Conservation (phyloP, 2,797 vertebrate species). For the Phoebastria nigripes region DNA sequence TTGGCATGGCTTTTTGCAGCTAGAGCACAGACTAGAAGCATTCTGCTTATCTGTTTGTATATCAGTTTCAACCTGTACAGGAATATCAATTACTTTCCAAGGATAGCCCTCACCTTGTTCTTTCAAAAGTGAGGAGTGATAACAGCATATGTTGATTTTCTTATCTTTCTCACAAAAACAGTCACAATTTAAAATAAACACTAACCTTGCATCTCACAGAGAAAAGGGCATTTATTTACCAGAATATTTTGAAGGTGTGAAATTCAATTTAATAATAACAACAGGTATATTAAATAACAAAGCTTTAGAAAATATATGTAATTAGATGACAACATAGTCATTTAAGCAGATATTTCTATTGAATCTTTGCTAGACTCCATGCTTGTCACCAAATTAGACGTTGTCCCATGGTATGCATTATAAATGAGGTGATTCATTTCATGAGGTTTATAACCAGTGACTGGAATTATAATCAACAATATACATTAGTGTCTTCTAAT, state of each 20-base stretch:
- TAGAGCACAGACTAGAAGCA: not conserved
- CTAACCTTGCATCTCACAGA: conserved; percentile 23
- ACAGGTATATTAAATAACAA: conserved; percentile 51
- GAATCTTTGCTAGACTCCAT: conserved; percentile 31
- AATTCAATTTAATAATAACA: conserved; percentile 44
- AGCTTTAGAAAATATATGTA: conserved; percentile 32
- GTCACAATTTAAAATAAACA: conserved; percentile 22
- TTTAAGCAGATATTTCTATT: conserved; percentile 20
- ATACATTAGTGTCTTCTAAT: conserved; percentile 39
- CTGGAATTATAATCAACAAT: conserved; percentile 60
- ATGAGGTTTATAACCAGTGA: conserved; percentile 47
- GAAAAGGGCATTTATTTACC: conserved; percentile 42
- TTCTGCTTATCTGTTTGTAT: conserved; percentile 8
- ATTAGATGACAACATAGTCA: conserved; percentile 33
- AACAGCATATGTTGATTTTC: conserved; percentile 33
- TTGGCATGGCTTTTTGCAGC: not conserved
- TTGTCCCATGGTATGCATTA: conserved; percentile 46
- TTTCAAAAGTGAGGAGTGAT: conserved; percentile 29
- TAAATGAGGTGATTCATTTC: conserved; percentile 56
- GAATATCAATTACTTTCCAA: conserved; percentile 55
- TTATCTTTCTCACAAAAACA: conserved; percentile 3
- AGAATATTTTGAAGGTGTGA: conserved; percentile 35
- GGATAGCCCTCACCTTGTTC: not conserved
- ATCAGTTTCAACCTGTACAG: conserved; percentile 37
- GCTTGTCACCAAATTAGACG: conserved; percentile 60